These are phyloP conservation scores for Idaea biselata DNA, from an alignment of 2,888 invertebrate genomes.

Conservation along the genomic window DNA sequence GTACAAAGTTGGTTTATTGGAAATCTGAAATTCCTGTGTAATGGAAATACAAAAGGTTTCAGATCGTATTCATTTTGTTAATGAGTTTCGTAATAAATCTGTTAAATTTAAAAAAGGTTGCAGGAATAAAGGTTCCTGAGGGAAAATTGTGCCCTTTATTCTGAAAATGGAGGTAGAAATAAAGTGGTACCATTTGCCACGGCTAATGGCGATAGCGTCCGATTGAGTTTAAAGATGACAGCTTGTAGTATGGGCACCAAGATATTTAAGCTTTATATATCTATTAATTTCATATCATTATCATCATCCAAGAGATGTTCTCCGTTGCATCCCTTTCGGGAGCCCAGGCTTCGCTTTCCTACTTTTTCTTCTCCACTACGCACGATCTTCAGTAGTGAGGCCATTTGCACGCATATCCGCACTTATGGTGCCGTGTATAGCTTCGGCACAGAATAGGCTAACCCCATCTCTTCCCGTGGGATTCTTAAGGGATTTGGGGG, in stretches of 20 bases:
- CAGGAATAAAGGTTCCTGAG: neutral
- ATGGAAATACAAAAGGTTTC: neutral
- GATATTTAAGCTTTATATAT: neutral
- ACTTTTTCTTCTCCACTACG: no score
- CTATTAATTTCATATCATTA: no score
- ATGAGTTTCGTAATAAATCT: constrained; percentile 1
- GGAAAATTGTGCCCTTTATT: constrained; percentile 1
- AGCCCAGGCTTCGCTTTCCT: no score
- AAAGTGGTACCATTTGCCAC: neutral
- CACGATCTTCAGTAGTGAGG: no score
- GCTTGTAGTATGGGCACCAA: neutral
- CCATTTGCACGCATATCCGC: no score
- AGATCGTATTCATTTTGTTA: neutral
- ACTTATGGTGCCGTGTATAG: no score
- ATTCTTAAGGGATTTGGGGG: no score
- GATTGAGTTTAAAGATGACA: neutral
- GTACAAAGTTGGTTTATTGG: neutral
- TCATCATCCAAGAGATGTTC: no score
- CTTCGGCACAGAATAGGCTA: no score
- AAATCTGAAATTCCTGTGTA: neutral
- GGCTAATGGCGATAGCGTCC: neutral
- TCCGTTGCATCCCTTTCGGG: no score
- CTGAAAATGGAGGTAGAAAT: neutral
- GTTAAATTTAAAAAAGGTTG: neutral
- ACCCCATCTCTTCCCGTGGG: no score